phyloP scores from a whole-genome alignment of 2,888 invertebrate genomes.

The Phymatocera aterrima region DNA sequence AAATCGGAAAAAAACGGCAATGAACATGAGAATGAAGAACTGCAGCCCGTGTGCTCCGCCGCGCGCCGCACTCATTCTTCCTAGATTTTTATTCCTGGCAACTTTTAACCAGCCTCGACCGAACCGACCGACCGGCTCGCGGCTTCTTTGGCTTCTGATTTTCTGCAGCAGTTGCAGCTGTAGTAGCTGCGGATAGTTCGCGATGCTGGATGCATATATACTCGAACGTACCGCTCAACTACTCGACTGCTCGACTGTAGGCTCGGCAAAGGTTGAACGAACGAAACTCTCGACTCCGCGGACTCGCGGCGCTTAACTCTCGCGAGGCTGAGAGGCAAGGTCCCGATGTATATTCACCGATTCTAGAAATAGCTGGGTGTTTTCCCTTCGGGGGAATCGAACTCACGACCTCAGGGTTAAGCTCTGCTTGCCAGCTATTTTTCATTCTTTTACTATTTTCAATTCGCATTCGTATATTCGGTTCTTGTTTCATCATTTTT shows the following conservation, averaged over 20 bases:
- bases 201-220: neutral
- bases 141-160: constrained; percentile 1
- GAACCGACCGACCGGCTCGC: too few species aligned
- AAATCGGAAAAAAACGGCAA: too few species aligned
- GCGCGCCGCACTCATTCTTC: neutral
- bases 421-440: constrained; percentile 34
- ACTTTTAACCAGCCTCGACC: neutral
- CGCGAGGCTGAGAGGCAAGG: constrained; percentile 18
- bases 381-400: constrained; percentile 70
- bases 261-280: constrained; percentile 27
- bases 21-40: neutral
- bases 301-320: neutral
- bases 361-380: constrained; percentile 69
- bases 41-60: neutral
- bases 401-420: constrained; percentile 67
- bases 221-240: too few species aligned
- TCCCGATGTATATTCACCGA: constrained; percentile 52
- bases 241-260: too few species aligned
- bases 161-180: neutral
- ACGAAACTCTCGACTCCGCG: constrained; percentile 9
- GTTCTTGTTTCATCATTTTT: neutral
- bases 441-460: constrained; percentile 32
- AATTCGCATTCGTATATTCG: neutral
- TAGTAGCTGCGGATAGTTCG: neutral
- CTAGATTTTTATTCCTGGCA: constrained; percentile 32